Evolutionary conservation across 2,113 vertebrate species (phyloP), one percentile per base, ranked within the genome.

Genomic region (Amphiprion ocellaris): DNA sequence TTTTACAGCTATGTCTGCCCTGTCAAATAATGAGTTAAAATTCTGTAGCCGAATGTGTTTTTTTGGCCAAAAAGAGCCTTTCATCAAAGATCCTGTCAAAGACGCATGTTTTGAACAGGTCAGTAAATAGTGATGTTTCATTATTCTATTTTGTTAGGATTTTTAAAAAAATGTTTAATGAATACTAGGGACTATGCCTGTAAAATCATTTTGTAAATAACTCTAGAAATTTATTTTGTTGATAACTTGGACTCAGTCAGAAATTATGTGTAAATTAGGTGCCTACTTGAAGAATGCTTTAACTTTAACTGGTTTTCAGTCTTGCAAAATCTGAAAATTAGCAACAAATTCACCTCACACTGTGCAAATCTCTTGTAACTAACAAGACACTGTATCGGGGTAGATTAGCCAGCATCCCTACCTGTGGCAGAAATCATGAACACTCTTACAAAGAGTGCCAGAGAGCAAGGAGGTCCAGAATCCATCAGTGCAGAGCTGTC

Each of bases 401-500:
- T 37, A 2, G 8, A 7, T 44, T 12, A 44, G 12, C 12, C 41
- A 44, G 14, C 12, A 1, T 49, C 66, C 88, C 68, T 91, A 94
- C 94, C 93, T 88, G 90, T 74, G 16, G 79, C 59, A 28, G 74
- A 88, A 56, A 91, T 69, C 28, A 81, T 39, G 10, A 91, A 44
- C 16, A 91, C 63, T 49, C 64, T 79, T 16, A 90, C n/a, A 21
- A 91, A 67, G 67, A 88, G 54, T 11, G 69, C 56, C 67, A 63
- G 46, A 21, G 52, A 77, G 33, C 60, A 26, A 5, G 0, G 26
- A 73, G 72, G 28, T 86, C 77, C 77, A 68, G 54, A 85, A 83
- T 89, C 89, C 92, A 93, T 93, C 64, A 62, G 39, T 23, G 60
- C 69, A 53, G 49, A 5, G 9, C 70, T 41, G 74, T 73, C 67